A percentile compares a stretch with the other conserved stretches of the same genome.
Conservation (phyloP, 2,113 vertebrate genomes). For the Pristiophorus japonicus region DNA sequence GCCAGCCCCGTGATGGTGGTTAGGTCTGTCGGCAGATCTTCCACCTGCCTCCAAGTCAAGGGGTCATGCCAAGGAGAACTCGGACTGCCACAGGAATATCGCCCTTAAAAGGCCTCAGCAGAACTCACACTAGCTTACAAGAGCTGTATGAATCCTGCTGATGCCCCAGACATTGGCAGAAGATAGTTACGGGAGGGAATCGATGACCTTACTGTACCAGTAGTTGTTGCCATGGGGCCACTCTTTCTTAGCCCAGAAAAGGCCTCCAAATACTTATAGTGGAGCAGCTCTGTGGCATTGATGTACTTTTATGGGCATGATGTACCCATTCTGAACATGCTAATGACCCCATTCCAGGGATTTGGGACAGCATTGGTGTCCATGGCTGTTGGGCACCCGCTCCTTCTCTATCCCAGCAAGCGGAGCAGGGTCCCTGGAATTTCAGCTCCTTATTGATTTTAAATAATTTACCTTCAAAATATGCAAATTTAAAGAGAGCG, state of each 20-base stretch:
- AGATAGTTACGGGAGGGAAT: background rate
- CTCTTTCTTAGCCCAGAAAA: background rate
- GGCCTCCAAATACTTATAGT: background rate
- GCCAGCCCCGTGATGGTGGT: background rate
- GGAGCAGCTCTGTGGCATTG: too few species aligned
- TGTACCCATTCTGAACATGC: too few species aligned
- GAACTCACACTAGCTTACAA: background rate
- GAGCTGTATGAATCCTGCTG: background rate
- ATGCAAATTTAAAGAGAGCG: background rate
- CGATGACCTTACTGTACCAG: background rate
- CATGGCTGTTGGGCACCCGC: background rate
- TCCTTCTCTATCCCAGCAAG: background rate
- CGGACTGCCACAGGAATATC: background rate
- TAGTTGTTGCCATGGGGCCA: background rate
- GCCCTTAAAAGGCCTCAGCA: background rate
- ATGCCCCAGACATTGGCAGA: background rate
- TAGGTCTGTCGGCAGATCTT: too few species aligned
- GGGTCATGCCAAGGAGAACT: too few species aligned
- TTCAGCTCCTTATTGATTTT: background rate
- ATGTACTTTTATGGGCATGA: background rate
- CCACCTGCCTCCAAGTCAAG: too few species aligned
- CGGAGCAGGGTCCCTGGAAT: background rate
- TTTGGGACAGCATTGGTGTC: background rate
- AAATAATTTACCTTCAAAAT: background rate
- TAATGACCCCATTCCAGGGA: background rate